Percentiles rank a stretch among this genome's conserved stretches.
phyloP scores from a whole-genome alignment of 1,140 invertebrate species.

The Brachionus rotundiformis region DNA sequence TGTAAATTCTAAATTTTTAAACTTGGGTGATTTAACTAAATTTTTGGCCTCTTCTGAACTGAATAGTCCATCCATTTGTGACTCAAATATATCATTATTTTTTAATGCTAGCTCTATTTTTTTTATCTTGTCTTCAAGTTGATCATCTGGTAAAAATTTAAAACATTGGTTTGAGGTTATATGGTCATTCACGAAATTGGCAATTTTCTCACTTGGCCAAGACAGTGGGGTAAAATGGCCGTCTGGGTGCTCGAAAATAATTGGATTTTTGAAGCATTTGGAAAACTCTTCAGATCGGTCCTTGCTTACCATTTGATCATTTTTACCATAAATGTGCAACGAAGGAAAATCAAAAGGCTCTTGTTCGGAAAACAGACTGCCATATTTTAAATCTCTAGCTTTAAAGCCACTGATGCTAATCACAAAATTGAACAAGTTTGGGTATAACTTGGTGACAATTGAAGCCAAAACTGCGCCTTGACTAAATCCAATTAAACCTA shows the following conservation, averaged over 20 bases:
- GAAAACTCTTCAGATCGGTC: not conserved
- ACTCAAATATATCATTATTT: not conserved
- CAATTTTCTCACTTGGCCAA: conserved; percentile 29
- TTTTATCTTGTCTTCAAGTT: not conserved
- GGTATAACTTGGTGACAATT: not conserved
- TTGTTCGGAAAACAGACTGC: not conserved
- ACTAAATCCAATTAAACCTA: conserved; percentile 41
- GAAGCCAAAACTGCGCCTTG: conserved; percentile 38
- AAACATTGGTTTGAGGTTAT: not conserved
- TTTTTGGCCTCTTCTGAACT: not conserved
- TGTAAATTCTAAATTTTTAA: not conserved
- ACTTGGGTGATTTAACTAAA: not conserved
- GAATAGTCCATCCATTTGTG: not conserved
- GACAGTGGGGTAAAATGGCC: conserved; percentile 23
- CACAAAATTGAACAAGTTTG: conserved; percentile 18
- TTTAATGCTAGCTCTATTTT: not conserved
- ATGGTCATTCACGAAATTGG: not conserved
- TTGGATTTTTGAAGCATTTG: not conserved
- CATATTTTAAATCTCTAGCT: not conserved
- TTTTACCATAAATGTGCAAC: conserved; percentile 37
- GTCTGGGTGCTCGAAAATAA: not conserved
- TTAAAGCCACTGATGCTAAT: conserved; percentile 35
- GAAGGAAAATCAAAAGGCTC: not conserved
- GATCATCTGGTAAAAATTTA: not conserved
- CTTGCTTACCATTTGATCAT: not conserved